Conservation (phyloP, 2,113 vertebrate genomes). For the Dicrurus megarhynchus region DNA sequence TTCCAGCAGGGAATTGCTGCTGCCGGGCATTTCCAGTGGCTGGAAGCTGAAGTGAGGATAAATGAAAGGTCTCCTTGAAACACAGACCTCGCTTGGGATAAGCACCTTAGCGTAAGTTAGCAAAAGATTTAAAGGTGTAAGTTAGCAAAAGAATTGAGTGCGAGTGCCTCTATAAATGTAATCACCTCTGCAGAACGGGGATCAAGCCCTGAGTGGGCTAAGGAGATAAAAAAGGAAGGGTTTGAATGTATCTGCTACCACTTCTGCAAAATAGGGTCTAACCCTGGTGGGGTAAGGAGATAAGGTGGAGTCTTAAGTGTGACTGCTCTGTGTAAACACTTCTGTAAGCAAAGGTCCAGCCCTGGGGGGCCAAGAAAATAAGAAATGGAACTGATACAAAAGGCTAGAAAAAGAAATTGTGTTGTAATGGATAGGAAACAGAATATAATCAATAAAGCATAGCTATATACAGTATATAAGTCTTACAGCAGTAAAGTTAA, state of each 20-base stretch:
- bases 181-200: not conserved
- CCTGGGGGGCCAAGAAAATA: too few species aligned
- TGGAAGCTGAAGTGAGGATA: not conserved
- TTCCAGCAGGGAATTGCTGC: not conserved
- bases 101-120: fast-evolving
- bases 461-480: too few species aligned
- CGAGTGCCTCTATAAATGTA: fast-evolving
- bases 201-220: fast-evolving
- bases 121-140: too few species aligned
- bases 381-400: not conserved
- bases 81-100: fast-evolving
- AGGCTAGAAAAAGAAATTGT: not conserved
- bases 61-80: not conserved
- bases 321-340: fast-evolving
- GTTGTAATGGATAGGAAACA: not conserved
- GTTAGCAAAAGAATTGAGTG: not conserved
- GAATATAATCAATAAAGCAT: not conserved
- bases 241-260: not conserved
- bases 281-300: too few species aligned
- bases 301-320: fast-evolving
- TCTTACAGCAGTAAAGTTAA: too few species aligned
- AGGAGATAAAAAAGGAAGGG: too few species aligned
- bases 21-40: not conserved
- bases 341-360: not conserved
- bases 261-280: not conserved